phyloP scores from a whole-genome alignment of 1,140 invertebrate genomes.

The Aphelenchoides avenae region DNA sequence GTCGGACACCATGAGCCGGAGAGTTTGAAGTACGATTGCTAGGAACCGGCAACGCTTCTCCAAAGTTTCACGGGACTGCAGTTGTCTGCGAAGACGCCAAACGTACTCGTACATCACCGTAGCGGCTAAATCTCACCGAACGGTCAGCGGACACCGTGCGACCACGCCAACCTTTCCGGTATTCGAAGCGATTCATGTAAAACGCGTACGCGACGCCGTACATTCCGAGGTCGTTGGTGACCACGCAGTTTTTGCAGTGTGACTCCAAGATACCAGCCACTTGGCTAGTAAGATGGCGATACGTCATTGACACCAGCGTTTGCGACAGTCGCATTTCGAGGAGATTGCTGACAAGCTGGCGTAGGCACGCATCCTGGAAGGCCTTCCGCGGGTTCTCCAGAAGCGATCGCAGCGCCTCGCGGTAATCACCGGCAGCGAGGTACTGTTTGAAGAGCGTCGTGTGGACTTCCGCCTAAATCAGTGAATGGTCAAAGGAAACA shows the following conservation, averaged over 20 bases:
- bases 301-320: conserved; percentile 27
- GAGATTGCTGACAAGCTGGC: conserved; percentile 26
- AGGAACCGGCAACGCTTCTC: conserved; percentile 29
- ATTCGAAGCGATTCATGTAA: conserved; percentile 38
- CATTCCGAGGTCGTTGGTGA: conserved; percentile 15
- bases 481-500: not conserved
- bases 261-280: conserved; percentile 35
- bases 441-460: conserved; percentile 40
- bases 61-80: conserved; percentile 31
- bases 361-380: conserved; percentile 23
- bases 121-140: conserved; percentile 14
- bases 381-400: conserved; percentile 29
- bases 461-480: conserved; percentile 25
- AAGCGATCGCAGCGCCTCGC: conserved; percentile 30
- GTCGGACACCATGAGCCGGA: conserved; percentile 13
- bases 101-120: conserved; percentile 30
- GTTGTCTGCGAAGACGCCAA: conserved; percentile 20
- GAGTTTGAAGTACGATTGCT: conserved; percentile 29
- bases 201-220: conserved; percentile 44
- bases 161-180: conserved; percentile 3
- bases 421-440: conserved; percentile 15
- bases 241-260: conserved; percentile 11
- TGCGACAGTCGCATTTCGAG: conserved; percentile 24
- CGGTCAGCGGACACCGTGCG: not conserved
- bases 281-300: conserved; percentile 18